These are phyloP conservation scores for Pentalonia nigronervosa DNA, from an alignment of 1,140 invertebrate genomes.

Conservation along the genomic window DNA sequence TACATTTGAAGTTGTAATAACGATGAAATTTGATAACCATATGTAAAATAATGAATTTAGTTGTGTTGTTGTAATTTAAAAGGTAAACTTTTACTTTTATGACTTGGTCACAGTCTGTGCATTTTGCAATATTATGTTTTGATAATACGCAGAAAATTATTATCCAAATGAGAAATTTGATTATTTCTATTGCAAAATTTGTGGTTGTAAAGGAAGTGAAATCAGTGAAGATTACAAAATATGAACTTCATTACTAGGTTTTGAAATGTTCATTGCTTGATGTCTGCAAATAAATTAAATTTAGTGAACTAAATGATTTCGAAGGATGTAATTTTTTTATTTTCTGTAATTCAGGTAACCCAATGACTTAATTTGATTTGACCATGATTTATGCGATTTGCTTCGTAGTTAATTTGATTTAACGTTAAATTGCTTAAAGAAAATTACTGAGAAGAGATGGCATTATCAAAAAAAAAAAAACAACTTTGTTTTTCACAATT, in stretches of 20 bases:
- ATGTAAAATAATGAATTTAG: background rate
- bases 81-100: background rate
- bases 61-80: background rate
- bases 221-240: background rate
- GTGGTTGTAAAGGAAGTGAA: background rate
- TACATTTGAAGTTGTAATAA: background rate
- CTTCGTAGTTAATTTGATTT: conserved; percentile 16
- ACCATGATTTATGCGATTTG: conserved; percentile 40
- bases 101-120: background rate
- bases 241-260: background rate
- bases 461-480: background rate
- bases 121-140: background rate
- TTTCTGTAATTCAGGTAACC: background rate
- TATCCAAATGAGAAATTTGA: background rate
- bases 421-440: conserved; percentile 7
- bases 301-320: background rate
- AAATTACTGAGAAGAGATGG: background rate
- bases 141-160: background rate
- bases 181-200: background rate
- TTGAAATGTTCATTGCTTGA: background rate
- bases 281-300: background rate
- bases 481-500: background rate
- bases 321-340: background rate
- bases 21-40: background rate
- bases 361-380: conserved; percentile 31